Conservation (phyloP, 2,797 vertebrate species). For the Artibeus jamaicensis region DNA sequence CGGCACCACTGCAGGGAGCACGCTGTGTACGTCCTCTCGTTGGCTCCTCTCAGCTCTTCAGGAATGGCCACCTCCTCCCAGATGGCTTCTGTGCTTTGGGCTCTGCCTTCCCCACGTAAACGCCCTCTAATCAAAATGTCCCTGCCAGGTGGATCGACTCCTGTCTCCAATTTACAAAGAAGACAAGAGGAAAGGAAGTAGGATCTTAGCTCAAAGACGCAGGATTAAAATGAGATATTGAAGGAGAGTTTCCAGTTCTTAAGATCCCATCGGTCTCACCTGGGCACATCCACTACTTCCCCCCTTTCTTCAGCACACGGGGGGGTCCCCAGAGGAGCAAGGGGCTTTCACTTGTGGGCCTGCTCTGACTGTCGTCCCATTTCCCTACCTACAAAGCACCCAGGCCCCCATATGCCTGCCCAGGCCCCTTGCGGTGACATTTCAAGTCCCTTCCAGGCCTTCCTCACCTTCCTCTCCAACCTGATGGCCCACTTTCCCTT, state of each 20-base stretch:
- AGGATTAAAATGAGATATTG: not conserved
- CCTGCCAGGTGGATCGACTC: not conserved
- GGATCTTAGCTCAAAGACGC: not conserved
- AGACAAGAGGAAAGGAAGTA: not conserved
- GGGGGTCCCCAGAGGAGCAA: not conserved
- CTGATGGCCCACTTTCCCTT: not conserved
- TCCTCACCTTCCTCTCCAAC: not conserved
- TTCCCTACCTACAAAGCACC: not conserved
- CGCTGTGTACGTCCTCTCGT: rapidly evolving
- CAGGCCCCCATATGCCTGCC: not conserved
- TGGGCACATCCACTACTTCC: not conserved
- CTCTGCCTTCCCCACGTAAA: not conserved
- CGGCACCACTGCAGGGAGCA: rapidly evolving
- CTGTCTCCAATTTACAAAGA: not conserved
- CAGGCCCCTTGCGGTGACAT: not conserved
- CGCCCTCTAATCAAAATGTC: not conserved
- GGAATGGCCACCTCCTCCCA: not conserved
- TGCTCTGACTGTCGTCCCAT: not conserved
- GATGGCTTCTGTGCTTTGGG: not conserved
- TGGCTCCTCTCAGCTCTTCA: not conserved
- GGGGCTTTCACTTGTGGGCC: not conserved
- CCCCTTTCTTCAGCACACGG: not conserved
- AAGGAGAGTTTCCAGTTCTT: not conserved
- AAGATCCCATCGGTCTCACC: not conserved
- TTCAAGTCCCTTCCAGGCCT: not conserved